phyloP scores from a whole-genome alignment of 1,140 invertebrate species.

The Dinoponera quadriceps region DNA sequence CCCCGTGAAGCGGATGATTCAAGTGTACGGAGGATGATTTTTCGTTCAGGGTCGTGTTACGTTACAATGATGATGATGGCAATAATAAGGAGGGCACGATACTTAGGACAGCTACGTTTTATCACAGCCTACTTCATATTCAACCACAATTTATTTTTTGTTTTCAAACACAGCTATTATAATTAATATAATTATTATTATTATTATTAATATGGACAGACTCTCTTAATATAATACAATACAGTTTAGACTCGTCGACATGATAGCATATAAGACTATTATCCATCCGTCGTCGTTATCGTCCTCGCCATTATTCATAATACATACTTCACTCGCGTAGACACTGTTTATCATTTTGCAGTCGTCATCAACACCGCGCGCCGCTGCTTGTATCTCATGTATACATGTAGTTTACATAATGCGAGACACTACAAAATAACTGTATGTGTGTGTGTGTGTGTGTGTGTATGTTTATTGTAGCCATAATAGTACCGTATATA shows the following conservation, averaged over 20 bases:
- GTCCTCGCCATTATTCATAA: slow-evolving; percentile 73
- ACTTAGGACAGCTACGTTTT: not conserved
- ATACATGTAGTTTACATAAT: slow-evolving; percentile 85
- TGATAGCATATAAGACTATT: slow-evolving; percentile 85
- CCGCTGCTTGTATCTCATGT: slow-evolving; percentile 76
- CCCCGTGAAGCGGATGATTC: slow-evolving; percentile 4
- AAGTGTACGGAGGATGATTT: not conserved
- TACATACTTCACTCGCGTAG: slow-evolving; percentile 72
- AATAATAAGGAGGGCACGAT: slow-evolving; percentile 33
- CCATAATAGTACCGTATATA: slow-evolving; percentile 77
- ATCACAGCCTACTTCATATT: slow-evolving; percentile 80
- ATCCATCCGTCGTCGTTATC: slow-evolving; percentile 79
- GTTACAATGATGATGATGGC: too few relatives aligned
- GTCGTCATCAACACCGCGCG: slow-evolving; percentile 67
- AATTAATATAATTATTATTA: slow-evolving; percentile 84
- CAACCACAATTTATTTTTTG: slow-evolving; percentile 86
- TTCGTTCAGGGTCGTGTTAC: too few relatives aligned
- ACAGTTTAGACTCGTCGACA: slow-evolving; percentile 85
- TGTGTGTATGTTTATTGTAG: slow-evolving; percentile 79
- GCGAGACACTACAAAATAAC: slow-evolving; percentile 85
- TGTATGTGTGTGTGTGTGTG: too few relatives aligned
- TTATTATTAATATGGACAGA: slow-evolving; percentile 86
- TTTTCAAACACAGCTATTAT: slow-evolving; percentile 87
- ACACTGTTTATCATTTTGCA: slow-evolving; percentile 72
- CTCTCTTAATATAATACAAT: slow-evolving; percentile 86